Evolutionary conservation across 2,797 vertebrate species (phyloP).

Genomic region (Malurus splendens): DNA sequence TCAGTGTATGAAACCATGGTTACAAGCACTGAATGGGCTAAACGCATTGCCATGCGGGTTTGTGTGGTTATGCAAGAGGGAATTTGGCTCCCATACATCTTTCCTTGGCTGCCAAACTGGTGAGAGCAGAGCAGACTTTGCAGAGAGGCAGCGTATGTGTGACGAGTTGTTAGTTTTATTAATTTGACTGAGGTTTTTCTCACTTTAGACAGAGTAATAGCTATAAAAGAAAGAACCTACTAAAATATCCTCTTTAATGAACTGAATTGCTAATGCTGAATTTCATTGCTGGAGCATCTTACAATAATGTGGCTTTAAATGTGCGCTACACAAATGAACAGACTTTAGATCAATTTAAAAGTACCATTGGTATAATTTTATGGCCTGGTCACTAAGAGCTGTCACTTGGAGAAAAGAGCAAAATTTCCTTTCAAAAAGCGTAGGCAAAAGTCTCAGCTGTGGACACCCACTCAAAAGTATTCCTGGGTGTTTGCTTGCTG

Average conservation of each 20-base stretch:
- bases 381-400: background rate
- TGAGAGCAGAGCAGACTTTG: background rate
- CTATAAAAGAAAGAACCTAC: constrained; percentile 39
- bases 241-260: constrained; percentile 53
- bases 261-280: constrained; percentile 39
- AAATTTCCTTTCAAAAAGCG: background rate
- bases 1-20: constrained; percentile 21
- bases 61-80: background rate
- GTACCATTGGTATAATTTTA: constrained; percentile 20
- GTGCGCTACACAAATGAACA: background rate
- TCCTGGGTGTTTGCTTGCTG: background rate
- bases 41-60: background rate
- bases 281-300: constrained; percentile 10
- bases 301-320: background rate
- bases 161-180: constrained; percentile 42
- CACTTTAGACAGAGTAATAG: constrained; percentile 13
- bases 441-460: background rate
- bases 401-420: background rate
- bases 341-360: constrained; percentile 17
- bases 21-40: constrained; percentile 12
- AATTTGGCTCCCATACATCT: constrained; percentile 10
- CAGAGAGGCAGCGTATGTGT: background rate
- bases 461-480: background rate
- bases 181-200: constrained; percentile 45
- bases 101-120: background rate